A percentile compares a stretch with the other conserved stretches of the same genome.
Conservation (phyloP, 2,797 vertebrate genomes). For the Coregonus suidteri region DNA sequence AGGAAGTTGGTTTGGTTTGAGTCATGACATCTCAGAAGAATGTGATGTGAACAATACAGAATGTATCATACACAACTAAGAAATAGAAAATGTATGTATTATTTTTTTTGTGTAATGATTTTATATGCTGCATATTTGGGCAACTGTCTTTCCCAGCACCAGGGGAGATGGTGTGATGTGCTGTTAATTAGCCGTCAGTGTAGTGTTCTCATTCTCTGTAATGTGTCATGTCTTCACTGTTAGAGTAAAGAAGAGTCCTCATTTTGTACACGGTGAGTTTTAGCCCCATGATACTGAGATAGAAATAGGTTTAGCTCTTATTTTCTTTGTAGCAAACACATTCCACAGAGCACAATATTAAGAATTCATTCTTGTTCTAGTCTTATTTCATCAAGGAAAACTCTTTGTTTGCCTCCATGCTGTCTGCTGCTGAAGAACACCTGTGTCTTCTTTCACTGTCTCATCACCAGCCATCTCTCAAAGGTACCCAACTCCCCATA, state of each 20-base stretch:
- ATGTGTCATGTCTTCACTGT: neutral
- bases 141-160: neutral
- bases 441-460: neutral
- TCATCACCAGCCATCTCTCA: neutral
- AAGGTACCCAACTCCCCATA: neutral
- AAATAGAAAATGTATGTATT: neutral
- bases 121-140: neutral
- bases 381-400: neutral
- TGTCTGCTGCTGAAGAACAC: neutral
- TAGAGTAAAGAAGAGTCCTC: neutral
- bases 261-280: neutral
- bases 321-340: neutral
- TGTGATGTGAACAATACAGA: neutral
- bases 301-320: neutral
- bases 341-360: neutral
- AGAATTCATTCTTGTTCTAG: neutral
- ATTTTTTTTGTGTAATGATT: neutral
- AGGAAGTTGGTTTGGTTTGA: neutral
- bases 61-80: neutral
- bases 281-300: neutral
- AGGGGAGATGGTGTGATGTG: neutral
- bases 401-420: neutral
- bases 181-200: neutral
- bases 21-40: neutral
- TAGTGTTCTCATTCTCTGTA: neutral